Evolutionary conservation across 2,797 vertebrate species (phyloP).

Genomic region (Pseudomugil gertrudae): DNA sequence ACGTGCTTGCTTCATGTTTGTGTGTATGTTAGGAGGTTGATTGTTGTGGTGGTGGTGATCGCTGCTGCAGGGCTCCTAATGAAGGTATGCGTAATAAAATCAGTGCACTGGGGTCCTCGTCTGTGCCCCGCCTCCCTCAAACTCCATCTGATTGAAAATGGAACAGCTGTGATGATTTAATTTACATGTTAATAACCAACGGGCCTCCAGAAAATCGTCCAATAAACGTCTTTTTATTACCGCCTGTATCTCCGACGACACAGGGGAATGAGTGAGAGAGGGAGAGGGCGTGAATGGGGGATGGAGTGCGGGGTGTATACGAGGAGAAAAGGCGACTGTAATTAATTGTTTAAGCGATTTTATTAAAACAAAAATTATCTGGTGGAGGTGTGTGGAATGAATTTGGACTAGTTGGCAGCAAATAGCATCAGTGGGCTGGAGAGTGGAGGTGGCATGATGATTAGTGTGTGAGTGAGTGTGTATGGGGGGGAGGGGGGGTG

Average conservation of each 20-base stretch:
- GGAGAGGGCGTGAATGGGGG: constrained; percentile 63
- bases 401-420: constrained; percentile 80
- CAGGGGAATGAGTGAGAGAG: constrained; percentile 77
- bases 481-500: constrained; percentile 2
- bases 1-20: constrained; percentile 25
- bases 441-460: constrained; percentile 39
- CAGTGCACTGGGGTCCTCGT: constrained; percentile 87
- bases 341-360: constrained; percentile 99
- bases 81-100: constrained; percentile 94
- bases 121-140: constrained; percentile 88
- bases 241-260: constrained; percentile 91
- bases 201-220: constrained; percentile 96
- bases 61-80: constrained; percentile 87
- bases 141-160: constrained; percentile 98
- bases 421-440: constrained; percentile 56
- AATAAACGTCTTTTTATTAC: constrained; percentile 99
- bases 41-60: constrained; percentile 76
- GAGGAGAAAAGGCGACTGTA: constrained; percentile 86
- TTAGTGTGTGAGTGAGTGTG: constrained; percentile 13
- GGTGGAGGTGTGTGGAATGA: constrained; percentile 86
- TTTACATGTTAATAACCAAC: constrained; percentile 99
- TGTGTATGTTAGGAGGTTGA: constrained; percentile 72
- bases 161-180: constrained; percentile 99
- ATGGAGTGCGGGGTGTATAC: constrained; percentile 48
- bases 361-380: constrained; percentile 99